phyloP scores from a whole-genome alignment of 2,113 vertebrate genomes.

The Pluvianellus socialis region DNA sequence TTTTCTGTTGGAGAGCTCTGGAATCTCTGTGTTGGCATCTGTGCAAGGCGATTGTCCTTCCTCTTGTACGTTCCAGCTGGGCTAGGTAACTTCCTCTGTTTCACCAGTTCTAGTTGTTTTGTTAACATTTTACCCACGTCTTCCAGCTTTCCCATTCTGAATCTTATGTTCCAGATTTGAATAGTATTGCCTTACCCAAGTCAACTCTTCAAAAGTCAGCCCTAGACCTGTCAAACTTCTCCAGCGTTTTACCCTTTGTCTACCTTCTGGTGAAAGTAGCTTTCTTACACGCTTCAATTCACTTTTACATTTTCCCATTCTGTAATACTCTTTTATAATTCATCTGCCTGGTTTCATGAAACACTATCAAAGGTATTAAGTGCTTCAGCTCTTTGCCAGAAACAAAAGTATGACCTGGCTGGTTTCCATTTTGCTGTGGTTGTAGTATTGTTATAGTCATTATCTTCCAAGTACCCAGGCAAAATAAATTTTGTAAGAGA shows the following conservation, averaged over 20 bases:
- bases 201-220: not conserved
- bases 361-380: not conserved
- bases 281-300: not conserved
- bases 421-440: not conserved
- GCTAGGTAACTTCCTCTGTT: slow-evolving; percentile 21
- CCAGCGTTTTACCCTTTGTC: not conserved
- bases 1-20: not conserved
- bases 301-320: not conserved
- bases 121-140: not conserved
- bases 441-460: not conserved
- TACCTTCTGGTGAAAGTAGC: not conserved
- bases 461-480: not conserved
- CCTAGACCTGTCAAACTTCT: not conserved
- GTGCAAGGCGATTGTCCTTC: not conserved
- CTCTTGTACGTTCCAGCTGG: not conserved
- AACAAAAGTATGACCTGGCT: not conserved
- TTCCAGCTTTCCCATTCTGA: not conserved
- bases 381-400: not conserved
- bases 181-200: not conserved
- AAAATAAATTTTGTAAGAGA: not conserved
- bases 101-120: slow-evolving; percentile 6
- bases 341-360: not conserved
- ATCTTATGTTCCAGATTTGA: not conserved
- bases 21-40: not conserved
- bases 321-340: not conserved